Evolutionary conservation across 2,888 invertebrate species (phyloP), one percentile per base, ranked within the genome.

Genomic region (Galerucella calmariensis): DNA sequence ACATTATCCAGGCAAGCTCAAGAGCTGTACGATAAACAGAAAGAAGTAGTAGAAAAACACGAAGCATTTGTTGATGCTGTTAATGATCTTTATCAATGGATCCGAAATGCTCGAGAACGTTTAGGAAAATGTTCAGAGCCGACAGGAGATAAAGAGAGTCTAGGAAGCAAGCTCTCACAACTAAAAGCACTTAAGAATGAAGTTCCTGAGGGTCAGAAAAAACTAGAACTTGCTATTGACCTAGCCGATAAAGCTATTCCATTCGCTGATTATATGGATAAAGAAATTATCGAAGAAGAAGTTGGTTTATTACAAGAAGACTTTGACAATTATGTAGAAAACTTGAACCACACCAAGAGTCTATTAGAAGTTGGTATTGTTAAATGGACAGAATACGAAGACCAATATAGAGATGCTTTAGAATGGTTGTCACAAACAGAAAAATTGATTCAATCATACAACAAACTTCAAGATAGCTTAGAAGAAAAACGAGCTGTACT

Each of bases 361-460:
- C 88, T 94, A 58, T 89, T 97, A 67, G 97, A 97, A 88, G 92
- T 93, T 77, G 97, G 96, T 82, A 95, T 97, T 84, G 96, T 96
- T 0, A 95, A 96, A 86, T 97, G 97, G 97, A 95, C 95, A 0
- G 97, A 97, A 87, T 97, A 97, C 85, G 96, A 97, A 88, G 96
- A 96, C 86, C 95, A 96, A 83, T 95, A 95, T 86, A 93, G 93
- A 83, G 96, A 96, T 88, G 96, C 96, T 77, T 89, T 94, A 81
- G 94, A 95, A 84, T 97, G 97, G 97, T 89, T 98, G 83, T 94
- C 92, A 46, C 93, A 95, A 89, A 96, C 96, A 79, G 97, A 98
- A 86, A 92, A 92, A 78, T 88, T 95, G 81, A 95, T 98, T n/a
- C 95, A 95, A 86, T 92, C 94, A 3, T 97, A 94, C 86, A 95